Conservation (phyloP, 2,113 vertebrate genomes). For the Protobothrops flavoviridis region DNA sequence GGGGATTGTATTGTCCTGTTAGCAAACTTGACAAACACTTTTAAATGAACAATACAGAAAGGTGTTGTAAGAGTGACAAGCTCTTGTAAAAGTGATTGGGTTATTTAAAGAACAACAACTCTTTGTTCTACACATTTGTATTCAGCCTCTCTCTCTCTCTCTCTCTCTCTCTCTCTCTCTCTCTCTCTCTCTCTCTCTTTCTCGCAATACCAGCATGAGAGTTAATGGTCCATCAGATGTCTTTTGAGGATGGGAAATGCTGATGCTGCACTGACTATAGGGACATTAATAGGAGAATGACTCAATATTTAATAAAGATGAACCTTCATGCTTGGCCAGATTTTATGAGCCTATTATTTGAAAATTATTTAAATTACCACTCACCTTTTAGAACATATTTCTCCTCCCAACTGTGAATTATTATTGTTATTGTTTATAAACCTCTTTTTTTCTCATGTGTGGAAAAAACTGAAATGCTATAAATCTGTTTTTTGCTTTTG, state of each 20-base stretch:
- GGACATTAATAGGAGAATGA: constrained; percentile 1
- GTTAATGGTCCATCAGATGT: not conserved
- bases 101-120: not conserved
- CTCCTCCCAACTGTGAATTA: constrained; percentile 2
- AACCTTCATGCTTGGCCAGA: constrained; percentile 18
- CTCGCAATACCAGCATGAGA: not conserved
- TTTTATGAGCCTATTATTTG: constrained; percentile 34
- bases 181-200: not conserved
- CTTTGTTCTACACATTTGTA: not conserved
- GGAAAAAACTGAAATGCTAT: not conserved
- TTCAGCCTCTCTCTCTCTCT: not conserved
- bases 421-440: constrained; percentile 27
- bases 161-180: not conserved
- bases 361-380: constrained; percentile 43
- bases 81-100: not conserved
- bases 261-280: constrained; percentile 22
- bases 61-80: not conserved
- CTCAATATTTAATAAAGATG: constrained; percentile 28
- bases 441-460: not conserved
- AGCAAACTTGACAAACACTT: not conserved
- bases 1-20: not conserved
- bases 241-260: not conserved
- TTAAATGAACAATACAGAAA: not conserved
- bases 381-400: constrained; percentile 35
- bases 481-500: constrained; percentile 32